Percentiles rank a stretch among this genome's conserved stretches.
phyloP scores from a whole-genome alignment of 2,888 invertebrate genomes.

The Drosophila anomelani region DNA sequence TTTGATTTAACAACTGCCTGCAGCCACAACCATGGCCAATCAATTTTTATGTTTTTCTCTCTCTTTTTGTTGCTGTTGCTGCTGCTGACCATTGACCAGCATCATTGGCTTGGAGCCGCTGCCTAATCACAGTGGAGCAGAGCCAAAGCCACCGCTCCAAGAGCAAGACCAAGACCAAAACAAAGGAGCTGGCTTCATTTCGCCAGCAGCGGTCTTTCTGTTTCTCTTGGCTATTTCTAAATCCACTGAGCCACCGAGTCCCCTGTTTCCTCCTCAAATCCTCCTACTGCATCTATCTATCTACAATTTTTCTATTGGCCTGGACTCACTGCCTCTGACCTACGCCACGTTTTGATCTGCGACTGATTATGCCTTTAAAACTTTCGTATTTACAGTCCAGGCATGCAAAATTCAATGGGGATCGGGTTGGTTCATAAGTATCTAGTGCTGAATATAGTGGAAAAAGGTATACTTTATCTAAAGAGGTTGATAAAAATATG shows the following conservation, averaged over 20 bases:
- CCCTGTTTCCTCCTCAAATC: neutral
- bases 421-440: conserved; percentile 31
- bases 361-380: conserved; percentile 64
- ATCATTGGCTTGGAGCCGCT: conserved; percentile 57
- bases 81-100: conserved; percentile 74
- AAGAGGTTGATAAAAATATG: conserved; percentile 35
- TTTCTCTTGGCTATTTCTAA: conserved; percentile 48
- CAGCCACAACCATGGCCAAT: conserved; percentile 51
- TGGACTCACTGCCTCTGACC: conserved; percentile 62
- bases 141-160: conserved; percentile 15
- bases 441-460: conserved; percentile 31
- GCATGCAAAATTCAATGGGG: conserved; percentile 62
- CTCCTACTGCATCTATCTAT: conserved; percentile 3
- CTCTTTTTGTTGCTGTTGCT: conserved; percentile 30
- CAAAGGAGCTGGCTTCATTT: conserved; percentile 52
- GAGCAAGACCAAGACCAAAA: conserved; percentile 24
- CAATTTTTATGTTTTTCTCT: conserved; percentile 53
- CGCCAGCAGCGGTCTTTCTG: conserved; percentile 47
- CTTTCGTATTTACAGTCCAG: conserved; percentile 42
- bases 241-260: conserved; percentile 1
- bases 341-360: conserved; percentile 68
- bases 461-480: conserved; percentile 10
- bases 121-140: conserved; percentile 73
- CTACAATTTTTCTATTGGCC: conserved; percentile 43
- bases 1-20: conserved; percentile 77